phyloP scores from a whole-genome alignment of 1,140 invertebrate genomes.

The Pogonomyrmex barbatus region DNA sequence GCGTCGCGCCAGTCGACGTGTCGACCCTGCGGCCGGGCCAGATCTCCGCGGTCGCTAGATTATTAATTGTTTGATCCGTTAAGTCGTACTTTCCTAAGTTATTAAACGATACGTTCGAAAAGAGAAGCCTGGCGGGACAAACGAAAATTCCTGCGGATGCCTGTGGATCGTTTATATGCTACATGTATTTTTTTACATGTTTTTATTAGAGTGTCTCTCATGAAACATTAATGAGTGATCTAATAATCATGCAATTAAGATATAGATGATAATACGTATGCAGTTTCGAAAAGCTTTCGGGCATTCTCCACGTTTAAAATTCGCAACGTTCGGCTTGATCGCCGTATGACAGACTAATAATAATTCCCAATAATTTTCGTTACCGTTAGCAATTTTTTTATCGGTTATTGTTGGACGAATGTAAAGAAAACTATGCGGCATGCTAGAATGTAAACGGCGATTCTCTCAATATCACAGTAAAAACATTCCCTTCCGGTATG shows the following conservation, averaged over 20 bases:
- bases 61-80: conserved; percentile 62
- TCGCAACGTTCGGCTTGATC: neutral
- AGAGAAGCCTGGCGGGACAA: neutral
- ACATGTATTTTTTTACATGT: neutral
- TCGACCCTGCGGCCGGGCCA: conserved; percentile 11
- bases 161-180: neutral
- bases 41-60: conserved; percentile 21
- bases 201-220: neutral
- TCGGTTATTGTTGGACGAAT: neutral
- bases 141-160: conserved; percentile 29
- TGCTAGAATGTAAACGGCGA: neutral
- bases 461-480: neutral
- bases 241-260: neutral
- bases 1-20: conserved; percentile 52
- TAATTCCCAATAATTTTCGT: neutral
- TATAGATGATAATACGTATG: neutral
- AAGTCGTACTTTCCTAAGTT: conserved; percentile 44
- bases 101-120: conserved; percentile 37
- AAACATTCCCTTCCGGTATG: neutral
- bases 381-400: neutral
- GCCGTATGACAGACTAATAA: neutral
- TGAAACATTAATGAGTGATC: neutral
- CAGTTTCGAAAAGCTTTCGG: neutral
- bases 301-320: neutral
- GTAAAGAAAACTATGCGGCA: neutral